Evolutionary conservation across 2,113 vertebrate species (phyloP).

Genomic region (Dromiciops gliroides): DNA sequence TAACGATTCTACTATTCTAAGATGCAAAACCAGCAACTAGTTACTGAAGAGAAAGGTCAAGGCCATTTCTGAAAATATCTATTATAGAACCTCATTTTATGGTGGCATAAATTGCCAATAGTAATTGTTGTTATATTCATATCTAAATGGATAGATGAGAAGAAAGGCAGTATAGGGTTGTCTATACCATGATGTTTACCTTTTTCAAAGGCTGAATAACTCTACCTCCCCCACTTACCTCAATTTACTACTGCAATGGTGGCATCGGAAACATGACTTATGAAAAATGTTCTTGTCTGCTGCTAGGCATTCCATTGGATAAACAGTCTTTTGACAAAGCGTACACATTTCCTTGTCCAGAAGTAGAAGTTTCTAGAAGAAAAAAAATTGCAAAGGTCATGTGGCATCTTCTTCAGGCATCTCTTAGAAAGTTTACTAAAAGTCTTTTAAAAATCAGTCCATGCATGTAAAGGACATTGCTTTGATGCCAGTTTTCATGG

Average conservation of each 20-base stretch:
- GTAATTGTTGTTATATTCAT: neutral
- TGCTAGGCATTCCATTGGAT: conserved; percentile 95
- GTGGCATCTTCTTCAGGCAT: conserved; percentile 44
- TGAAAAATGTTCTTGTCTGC: conserved; percentile 97
- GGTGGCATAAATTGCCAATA: neutral
- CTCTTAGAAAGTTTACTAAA: conserved; percentile 7
- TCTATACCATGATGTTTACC: neutral
- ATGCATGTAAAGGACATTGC: neutral
- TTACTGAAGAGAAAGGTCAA: neutral
- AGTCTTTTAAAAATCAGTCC: neutral
- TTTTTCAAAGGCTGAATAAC: neutral
- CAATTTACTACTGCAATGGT: conserved; percentile 93
- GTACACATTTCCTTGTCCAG: conserved; percentile 92
- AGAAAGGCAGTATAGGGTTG: neutral
- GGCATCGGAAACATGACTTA: conserved; percentile 98
- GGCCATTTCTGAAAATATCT: neutral
- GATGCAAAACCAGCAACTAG: neutral
- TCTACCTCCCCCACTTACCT: conserved; percentile 88
- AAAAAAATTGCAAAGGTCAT: conserved; percentile 67
- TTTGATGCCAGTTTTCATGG: neutral
- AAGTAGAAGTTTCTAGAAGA: conserved; percentile 88
- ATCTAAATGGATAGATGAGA: neutral
- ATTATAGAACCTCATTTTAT: neutral
- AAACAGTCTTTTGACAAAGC: conserved; percentile 94
- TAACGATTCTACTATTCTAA: neutral